Evolutionary conservation across 2,797 vertebrate species (phyloP).

Genomic region (Babyrousa celebensis): DNA sequence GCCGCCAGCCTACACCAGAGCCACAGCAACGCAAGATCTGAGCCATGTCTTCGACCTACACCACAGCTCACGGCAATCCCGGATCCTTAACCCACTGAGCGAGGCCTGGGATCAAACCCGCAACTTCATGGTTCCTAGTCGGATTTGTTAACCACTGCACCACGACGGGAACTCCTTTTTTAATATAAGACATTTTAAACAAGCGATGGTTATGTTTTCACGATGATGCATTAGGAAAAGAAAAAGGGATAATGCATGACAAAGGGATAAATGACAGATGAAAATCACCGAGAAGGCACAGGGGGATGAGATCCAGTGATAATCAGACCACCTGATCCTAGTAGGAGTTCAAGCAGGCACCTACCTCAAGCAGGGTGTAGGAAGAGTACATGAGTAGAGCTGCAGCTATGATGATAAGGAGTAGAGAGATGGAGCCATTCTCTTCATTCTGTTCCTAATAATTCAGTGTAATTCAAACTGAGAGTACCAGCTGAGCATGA

Average conservation of each 20-base stretch:
- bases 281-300: neutral
- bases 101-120: too few species aligned
- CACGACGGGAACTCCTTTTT: neutral
- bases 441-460: neutral
- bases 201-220: neutral
- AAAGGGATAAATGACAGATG: neutral
- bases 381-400: neutral
- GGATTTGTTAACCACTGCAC: too few species aligned
- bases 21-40: too few species aligned
- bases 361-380: neutral
- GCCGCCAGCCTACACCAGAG: too few species aligned
- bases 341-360: neutral
- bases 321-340: neutral
- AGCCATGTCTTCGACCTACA: too few species aligned
- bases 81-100: too few species aligned
- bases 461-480: neutral
- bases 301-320: neutral
- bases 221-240: neutral
- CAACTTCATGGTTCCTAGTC: too few species aligned
- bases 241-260: neutral
- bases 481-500: neutral
- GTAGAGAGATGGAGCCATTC: neutral
- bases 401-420: neutral
- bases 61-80: too few species aligned
- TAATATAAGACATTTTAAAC: conserved; percentile 27